Percentiles rank a stretch among this genome's conserved stretches.
Conservation (phyloP, 2,797 vertebrate genomes). For the Leptoclinus maculatus region DNA sequence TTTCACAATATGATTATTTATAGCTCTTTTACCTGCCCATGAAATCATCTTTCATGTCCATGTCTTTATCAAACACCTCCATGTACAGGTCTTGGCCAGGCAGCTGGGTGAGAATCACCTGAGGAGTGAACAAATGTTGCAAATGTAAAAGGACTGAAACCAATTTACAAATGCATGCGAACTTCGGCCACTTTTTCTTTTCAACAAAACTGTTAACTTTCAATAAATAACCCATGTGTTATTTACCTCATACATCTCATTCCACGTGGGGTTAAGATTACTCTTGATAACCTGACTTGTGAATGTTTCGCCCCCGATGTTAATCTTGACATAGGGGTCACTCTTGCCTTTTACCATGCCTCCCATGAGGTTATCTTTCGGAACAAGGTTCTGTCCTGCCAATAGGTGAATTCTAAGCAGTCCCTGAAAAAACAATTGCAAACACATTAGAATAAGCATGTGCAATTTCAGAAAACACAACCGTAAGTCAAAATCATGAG, state of each 20-base stretch:
- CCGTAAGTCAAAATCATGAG: neutral
- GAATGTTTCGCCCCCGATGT: constrained; percentile 86
- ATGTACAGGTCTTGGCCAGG: constrained; percentile 91
- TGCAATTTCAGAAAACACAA: neutral
- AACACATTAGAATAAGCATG: neutral
- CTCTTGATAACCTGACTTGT: constrained; percentile 86
- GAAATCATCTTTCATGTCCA: constrained; percentile 94
- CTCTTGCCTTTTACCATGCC: constrained; percentile 92
- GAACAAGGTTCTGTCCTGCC: constrained; percentile 89
- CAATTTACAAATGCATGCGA: neutral
- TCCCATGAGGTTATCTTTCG: constrained; percentile 92
- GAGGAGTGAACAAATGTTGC: constrained; percentile 5
- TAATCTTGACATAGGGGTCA: constrained; percentile 90
- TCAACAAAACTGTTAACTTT: neutral
- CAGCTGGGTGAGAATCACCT: constrained; percentile 90
- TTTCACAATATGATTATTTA: neutral
- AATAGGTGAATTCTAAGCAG: constrained; percentile 90
- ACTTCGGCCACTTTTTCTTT: neutral
- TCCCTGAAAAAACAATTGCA: constrained; percentile 76
- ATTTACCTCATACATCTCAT: constrained; percentile 92
- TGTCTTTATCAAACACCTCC: constrained; percentile 92
- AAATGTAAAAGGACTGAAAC: neutral
- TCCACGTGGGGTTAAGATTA: constrained; percentile 92
- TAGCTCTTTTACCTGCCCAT: constrained; percentile 87
- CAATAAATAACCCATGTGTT: too few relatives aligned